A percentile compares a stretch with the other conserved stretches of the same genome.
These are phyloP conservation scores for Pelmatolapia mariae DNA, from an alignment of 2,113 vertebrate species.

Conservation along the genomic window DNA sequence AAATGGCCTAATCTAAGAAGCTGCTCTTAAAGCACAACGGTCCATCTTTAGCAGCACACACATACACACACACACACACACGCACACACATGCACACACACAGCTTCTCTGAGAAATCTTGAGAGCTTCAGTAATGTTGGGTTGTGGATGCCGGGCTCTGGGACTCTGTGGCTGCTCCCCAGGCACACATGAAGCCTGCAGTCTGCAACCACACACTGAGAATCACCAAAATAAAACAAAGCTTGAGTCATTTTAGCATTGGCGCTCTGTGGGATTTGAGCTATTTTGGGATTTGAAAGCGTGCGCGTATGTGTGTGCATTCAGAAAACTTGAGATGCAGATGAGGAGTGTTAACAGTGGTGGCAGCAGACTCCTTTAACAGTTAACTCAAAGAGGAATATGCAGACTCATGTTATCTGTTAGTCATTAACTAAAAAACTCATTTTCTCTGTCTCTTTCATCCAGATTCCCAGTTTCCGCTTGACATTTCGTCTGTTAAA, in stretches of 20 bases:
- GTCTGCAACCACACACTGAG: constrained; percentile 11
- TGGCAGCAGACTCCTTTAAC: not conserved
- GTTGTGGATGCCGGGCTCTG: constrained; percentile 7
- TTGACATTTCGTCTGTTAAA: constrained; percentile 92
- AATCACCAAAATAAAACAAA: constrained; percentile 22
- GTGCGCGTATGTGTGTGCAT: not conserved
- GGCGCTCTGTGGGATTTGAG: constrained; percentile 2
- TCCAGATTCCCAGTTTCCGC: constrained; percentile 89
- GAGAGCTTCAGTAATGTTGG: constrained; percentile 21
- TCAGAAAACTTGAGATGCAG: not conserved
- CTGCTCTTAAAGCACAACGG: constrained; percentile 11
- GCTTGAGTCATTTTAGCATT: constrained; percentile 9
- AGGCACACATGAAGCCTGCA: not conserved
- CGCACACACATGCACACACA: not conserved
- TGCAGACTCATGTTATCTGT: not conserved
- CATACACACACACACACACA: not conserved
- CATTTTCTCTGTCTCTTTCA: not conserved
- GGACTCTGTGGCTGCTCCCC: not conserved
- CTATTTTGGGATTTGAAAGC: constrained; percentile 2
- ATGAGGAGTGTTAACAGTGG: not conserved
- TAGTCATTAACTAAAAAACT: not conserved
- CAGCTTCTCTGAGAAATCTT: not conserved
- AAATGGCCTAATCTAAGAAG: constrained; percentile 42
- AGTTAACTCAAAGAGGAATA: not conserved
- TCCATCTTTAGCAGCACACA: not conserved